Evolutionary conservation across 1,140 invertebrate species (phyloP).

Genomic region (Magallana angulata): DNA sequence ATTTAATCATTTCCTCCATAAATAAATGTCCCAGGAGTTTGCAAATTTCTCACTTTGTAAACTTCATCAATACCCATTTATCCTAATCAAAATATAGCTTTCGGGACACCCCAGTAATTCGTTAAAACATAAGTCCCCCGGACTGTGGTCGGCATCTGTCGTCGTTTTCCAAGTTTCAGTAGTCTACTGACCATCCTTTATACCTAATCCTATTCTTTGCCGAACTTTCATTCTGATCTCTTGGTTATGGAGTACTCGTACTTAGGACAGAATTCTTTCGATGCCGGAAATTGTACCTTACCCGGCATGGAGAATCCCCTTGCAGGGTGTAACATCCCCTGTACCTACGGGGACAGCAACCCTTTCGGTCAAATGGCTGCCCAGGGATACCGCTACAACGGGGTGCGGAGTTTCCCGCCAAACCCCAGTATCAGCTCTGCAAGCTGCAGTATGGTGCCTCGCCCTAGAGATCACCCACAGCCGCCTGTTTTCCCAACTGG

Average conservation of each 20-base stretch:
- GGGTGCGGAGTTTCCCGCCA: slow-evolving; percentile 71
- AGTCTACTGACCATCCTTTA: slow-evolving; percentile 37
- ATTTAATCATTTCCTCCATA: slow-evolving; percentile 60
- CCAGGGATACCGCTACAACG: slow-evolving; percentile 75
- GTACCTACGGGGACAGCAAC: slow-evolving; percentile 90
- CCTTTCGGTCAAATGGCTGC: slow-evolving; percentile 93
- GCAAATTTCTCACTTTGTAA: slow-evolving; percentile 64
- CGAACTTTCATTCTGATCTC: neutral
- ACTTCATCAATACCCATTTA: slow-evolving; percentile 64
- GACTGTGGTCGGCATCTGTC: slow-evolving; percentile 20
- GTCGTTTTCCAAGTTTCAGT: neutral
- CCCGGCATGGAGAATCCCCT: slow-evolving; percentile 84
- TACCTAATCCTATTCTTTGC: slow-evolving; percentile 9
- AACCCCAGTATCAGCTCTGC: slow-evolving; percentile 70
- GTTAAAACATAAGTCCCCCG: slow-evolving; percentile 59
- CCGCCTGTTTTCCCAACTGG: slow-evolving; percentile 75
- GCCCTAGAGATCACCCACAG: slow-evolving; percentile 73
- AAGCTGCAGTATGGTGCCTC: slow-evolving; percentile 74
- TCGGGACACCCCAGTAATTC: slow-evolving; percentile 58
- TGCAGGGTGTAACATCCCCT: slow-evolving; percentile 84
- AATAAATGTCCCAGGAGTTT: slow-evolving; percentile 63
- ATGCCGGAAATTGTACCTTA: slow-evolving; percentile 77
- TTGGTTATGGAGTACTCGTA: slow-evolving; percentile 67
- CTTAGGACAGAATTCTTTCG: slow-evolving; percentile 67
- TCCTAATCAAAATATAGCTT: slow-evolving; percentile 61